Percentiles rank a stretch among this genome's conserved stretches.
Evolutionary conservation across 2,797 vertebrate genomes (phyloP).

Genomic region (Notolabrus celidotus): DNA sequence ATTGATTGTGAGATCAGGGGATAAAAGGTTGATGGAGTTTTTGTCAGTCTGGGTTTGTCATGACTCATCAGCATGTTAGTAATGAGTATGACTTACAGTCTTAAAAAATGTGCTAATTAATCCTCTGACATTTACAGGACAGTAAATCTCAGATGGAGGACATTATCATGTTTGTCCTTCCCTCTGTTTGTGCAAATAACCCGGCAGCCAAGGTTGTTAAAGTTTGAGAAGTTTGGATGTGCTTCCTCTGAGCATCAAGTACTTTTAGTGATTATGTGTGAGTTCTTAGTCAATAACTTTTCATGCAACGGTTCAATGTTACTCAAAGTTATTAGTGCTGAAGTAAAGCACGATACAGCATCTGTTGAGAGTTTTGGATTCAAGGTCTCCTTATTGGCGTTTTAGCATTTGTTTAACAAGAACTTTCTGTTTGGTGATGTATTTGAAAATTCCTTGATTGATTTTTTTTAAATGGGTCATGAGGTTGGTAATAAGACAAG

Average conservation of each 20-base stretch:
- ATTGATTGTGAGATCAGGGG: neutral
- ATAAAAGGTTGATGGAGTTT: constrained; percentile 5
- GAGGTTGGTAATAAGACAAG: no score
- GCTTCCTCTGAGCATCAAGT: neutral
- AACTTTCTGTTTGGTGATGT: no score
- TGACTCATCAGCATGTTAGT: constrained; percentile 5
- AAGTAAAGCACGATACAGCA: neutral
- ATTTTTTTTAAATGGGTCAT: no score
- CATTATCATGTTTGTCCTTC: constrained; percentile 25
- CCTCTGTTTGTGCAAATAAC: constrained; percentile 23
- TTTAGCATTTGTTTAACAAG: no score
- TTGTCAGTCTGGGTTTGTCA: neutral
- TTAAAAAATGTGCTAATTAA: constrained; percentile 52
- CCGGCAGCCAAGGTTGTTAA: neutral
- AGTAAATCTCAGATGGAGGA: constrained; percentile 41
- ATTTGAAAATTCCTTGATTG: no score
- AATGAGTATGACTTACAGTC: constrained; percentile 16
- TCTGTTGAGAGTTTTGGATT: neutral
- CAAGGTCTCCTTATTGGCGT: no score
- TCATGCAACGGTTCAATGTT: neutral
- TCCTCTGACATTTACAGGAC: constrained; percentile 49
- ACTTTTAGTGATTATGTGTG: neutral
- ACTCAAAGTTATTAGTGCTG: neutral
- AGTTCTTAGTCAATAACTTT: neutral
- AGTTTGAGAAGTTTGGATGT: neutral